Conservation (phyloP, 2,113 vertebrate species). For the Thunnus thynnus region DNA sequence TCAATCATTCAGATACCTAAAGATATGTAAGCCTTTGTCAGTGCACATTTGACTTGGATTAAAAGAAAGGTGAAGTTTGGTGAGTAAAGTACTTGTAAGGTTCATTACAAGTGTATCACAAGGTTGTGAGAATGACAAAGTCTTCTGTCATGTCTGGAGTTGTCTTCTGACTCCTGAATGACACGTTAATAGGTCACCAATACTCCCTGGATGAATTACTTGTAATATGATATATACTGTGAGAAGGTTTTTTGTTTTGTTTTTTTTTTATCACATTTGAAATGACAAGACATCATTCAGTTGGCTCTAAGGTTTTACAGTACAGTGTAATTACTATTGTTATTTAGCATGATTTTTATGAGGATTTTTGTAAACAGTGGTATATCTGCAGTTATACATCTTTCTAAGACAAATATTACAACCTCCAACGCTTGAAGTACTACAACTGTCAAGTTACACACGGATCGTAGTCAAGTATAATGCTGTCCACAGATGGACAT, state of each 20-base stretch:
- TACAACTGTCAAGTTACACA: conserved; percentile 53
- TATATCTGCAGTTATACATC: conserved; percentile 45
- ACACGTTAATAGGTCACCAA: conserved; percentile 32
- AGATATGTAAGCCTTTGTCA: conserved; percentile 33
- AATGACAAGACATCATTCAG: conserved; percentile 73
- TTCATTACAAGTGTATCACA: conserved; percentile 12
- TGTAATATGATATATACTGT: conserved; percentile 36
- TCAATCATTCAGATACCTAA: conserved; percentile 29
- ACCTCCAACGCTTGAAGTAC: conserved; percentile 48
- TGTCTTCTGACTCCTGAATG: conserved; percentile 41
- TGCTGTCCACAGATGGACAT: conserved; percentile 44
- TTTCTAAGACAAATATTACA: conserved; percentile 45
- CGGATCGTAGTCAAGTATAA: conserved; percentile 61
- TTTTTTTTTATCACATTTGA: conserved; percentile 65
- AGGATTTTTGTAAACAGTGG: conserved; percentile 77
- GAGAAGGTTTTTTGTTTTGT: conserved; percentile 13
- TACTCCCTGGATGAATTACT: conserved; percentile 51
- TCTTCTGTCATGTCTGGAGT: neutral
- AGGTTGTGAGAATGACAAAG: neutral
- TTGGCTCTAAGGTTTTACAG: conserved; percentile 72
- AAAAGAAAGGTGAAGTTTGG: conserved; percentile 17
- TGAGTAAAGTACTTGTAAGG: conserved; percentile 44
- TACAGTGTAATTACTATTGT: conserved; percentile 64
- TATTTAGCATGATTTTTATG: conserved; percentile 45
- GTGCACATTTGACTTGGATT: conserved; percentile 37